Conservation (phyloP, 2,797 vertebrate species). For the Pipistrellus pipistrellus region DNA sequence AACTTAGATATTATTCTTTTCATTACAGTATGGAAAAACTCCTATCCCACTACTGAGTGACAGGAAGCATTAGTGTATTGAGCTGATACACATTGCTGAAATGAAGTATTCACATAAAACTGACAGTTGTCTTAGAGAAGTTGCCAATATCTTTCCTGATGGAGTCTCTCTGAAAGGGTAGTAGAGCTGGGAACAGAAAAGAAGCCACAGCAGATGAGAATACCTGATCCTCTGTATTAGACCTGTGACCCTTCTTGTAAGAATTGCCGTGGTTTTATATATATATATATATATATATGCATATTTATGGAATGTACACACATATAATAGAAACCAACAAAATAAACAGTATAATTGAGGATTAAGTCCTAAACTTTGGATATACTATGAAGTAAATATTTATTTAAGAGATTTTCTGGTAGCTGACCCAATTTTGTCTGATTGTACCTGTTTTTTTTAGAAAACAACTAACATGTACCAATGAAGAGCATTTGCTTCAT, state of each 20-base stretch:
- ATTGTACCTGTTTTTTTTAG: background rate
- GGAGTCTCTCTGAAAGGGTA: background rate
- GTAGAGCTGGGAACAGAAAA: background rate
- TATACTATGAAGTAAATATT: background rate
- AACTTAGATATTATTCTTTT: background rate
- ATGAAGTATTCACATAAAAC: background rate
- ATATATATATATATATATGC: too few species aligned
- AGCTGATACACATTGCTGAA: background rate
- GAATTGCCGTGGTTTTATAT: background rate
- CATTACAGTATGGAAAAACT: background rate
- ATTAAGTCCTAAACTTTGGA: background rate
- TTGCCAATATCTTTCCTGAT: background rate
- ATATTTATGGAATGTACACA: background rate
- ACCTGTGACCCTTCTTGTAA: background rate
- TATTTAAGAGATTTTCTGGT: background rate
- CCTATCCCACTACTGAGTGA: background rate
- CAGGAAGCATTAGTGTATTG: background rate
- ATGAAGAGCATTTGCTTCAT: background rate
- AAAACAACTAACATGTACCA: background rate
- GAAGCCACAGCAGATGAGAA: background rate
- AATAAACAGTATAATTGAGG: background rate
- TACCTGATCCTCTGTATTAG: background rate
- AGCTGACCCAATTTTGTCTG: background rate
- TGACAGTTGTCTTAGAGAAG: background rate
- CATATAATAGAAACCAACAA: background rate